A percentile compares a stretch with the other conserved stretches of the same genome.
Evolutionary conservation across 1,140 invertebrate species (phyloP).

Genomic region (Chymomyza costata): DNA sequence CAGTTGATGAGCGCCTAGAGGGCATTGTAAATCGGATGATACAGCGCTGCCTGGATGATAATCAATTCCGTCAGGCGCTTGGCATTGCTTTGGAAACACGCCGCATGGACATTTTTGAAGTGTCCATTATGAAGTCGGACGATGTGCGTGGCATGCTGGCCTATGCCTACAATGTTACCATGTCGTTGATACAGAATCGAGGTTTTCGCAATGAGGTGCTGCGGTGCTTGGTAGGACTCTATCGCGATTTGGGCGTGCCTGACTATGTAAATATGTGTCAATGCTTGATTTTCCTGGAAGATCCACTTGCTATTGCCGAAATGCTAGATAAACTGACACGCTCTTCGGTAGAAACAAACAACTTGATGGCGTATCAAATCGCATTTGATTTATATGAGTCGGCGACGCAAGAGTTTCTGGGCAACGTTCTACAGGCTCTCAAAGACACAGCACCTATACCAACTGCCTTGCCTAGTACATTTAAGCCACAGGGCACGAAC

Average conservation of each 20-base stretch:
- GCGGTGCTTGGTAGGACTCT: conserved; percentile 91
- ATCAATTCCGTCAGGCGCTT: conserved; percentile 94
- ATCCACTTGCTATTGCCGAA: conserved; percentile 92
- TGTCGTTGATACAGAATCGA: conserved; percentile 95
- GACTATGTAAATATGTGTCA: conserved; percentile 98
- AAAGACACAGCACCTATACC: conserved; percentile 89
- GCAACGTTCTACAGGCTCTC: conserved; percentile 89
- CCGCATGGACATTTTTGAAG: conserved; percentile 95
- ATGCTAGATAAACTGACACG: conserved; percentile 92
- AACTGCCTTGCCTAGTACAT: conserved; percentile 83
- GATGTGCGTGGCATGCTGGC: conserved; percentile 93
- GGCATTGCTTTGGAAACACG: conserved; percentile 96
- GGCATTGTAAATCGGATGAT: conserved; percentile 98
- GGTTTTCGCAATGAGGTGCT: conserved; percentile 94
- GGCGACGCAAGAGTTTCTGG: conserved; percentile 97
- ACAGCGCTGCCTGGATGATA: conserved; percentile 94
- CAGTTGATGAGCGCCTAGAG: conserved; percentile 92
- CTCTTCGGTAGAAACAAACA: conserved; percentile 82
- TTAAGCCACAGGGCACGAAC: conserved; percentile 79
- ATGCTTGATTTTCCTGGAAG: conserved; percentile 96
- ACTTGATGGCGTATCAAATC: conserved; percentile 98
- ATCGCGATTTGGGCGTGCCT: conserved; percentile 88
- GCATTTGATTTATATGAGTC: conserved; percentile 99
- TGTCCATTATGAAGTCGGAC: conserved; percentile 93
- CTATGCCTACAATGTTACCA: conserved; percentile 96